Conservation (phyloP, 2,113 vertebrate species). For the Catharus fuscescens region DNA sequence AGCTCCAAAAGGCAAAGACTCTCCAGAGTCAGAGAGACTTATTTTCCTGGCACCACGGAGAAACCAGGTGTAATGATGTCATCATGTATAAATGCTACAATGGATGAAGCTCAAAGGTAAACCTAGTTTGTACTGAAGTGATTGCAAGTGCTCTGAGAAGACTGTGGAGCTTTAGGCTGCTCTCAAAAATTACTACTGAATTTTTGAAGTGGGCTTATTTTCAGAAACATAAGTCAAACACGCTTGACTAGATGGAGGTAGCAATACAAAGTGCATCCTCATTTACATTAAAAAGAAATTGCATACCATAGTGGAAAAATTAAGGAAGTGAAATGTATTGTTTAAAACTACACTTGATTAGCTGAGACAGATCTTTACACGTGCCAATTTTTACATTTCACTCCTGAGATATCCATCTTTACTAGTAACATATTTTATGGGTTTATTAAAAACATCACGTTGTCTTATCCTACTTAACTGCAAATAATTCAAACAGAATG, state of each 20-base stretch:
- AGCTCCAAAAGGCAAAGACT: neutral
- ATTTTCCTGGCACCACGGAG: neutral
- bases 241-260: neutral
- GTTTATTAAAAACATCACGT: neutral
- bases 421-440: neutral
- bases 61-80: neutral
- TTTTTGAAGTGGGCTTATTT: neutral
- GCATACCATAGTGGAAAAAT: neutral
- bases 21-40: neutral
- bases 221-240: neutral
- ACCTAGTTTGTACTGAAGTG: neutral
- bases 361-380: neutral
- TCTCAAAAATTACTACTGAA: neutral
- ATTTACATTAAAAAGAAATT: neutral
- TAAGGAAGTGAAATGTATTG: neutral
- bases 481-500: slow-evolving; percentile 22
- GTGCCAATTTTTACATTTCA: neutral
- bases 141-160: neutral
- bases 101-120: neutral
- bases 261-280: neutral
- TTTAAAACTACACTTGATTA: neutral
- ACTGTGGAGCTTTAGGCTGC: neutral
- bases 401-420: slow-evolving; percentile 1
- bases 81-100: neutral
- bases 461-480: neutral